Evolutionary conservation across 2,797 vertebrate genomes (phyloP).

Genomic region (Rhinoraja longicauda): DNA sequence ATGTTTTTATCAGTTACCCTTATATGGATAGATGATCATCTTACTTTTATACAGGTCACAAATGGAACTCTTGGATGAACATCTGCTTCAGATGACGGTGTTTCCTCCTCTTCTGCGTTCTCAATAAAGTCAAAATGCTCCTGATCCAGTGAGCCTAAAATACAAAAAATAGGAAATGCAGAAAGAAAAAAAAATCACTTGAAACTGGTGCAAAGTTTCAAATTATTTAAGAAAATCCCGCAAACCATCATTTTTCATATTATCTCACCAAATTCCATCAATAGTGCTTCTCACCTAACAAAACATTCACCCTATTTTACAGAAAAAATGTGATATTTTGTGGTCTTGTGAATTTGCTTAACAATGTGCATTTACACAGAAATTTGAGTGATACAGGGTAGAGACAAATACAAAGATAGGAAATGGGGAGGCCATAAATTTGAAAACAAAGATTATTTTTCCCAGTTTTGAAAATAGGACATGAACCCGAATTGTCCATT

Average conservation of each 20-base stretch:
- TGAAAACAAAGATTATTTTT: not conserved
- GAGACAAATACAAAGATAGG: no score
- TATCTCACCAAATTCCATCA: not conserved
- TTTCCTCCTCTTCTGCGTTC: conserved; percentile 75
- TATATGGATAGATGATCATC: not conserved
- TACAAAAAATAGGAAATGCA: not conserved
- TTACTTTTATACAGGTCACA: conserved; percentile 83
- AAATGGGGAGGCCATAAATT: not conserved
- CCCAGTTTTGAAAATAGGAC: no score
- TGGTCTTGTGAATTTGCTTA: not conserved
- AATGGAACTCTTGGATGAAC: conserved; percentile 64
- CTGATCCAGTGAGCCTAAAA: conserved; percentile 62
- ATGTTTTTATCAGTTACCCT: no score
- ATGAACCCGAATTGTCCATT: no score
- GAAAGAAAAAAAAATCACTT: not conserved
- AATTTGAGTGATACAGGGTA: not conserved
- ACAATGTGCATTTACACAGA: not conserved
- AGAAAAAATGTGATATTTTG: no score
- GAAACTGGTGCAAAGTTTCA: not conserved
- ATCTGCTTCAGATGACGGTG: conserved; percentile 75
- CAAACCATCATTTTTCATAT: not conserved
- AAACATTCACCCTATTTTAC: no score
- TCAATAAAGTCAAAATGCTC: conserved; percentile 91
- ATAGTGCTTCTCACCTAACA: no score
- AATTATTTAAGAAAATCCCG: not conserved